Percentiles rank a stretch among this genome's conserved stretches.
These are phyloP conservation scores for Elysia crispata DNA, from an alignment of 2,888 invertebrate species.

Conservation along the genomic window DNA sequence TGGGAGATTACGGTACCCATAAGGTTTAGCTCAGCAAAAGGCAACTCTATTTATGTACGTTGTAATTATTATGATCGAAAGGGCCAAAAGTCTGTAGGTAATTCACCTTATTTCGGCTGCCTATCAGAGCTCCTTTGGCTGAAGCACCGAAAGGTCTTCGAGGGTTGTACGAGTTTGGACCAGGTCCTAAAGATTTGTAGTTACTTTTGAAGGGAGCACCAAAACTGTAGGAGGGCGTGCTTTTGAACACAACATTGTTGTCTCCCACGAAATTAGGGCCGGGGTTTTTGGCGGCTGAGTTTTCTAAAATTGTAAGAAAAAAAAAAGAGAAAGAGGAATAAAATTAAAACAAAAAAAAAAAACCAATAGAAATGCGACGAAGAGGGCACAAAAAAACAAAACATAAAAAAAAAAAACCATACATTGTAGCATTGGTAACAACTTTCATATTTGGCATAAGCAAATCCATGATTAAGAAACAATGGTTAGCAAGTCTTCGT, in stretches of 20 bases:
- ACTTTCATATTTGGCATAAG: not conserved
- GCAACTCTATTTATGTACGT: too few species aligned
- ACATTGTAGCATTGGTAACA: not conserved
- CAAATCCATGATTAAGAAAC: not conserved
- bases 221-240: conserved; percentile 61
- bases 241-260: conserved; percentile 52
- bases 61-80: too few species aligned
- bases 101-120: not conserved
- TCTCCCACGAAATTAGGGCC: conserved; percentile 16
- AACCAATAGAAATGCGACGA: not conserved
- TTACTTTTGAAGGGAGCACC: conserved; percentile 57
- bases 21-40: too few species aligned
- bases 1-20: too few species aligned
- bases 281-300: conserved; percentile 12
- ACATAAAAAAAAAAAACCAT: not conserved
- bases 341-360: not conserved
- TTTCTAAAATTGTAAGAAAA: not conserved
- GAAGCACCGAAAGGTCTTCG: conserved; percentile 59
- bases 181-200: conserved; percentile 53
- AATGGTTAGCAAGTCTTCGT: too few species aligned
- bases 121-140: conserved; percentile 14
- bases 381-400: not conserved
- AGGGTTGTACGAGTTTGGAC: conserved; percentile 60
- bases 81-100: too few species aligned
- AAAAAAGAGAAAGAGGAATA: not conserved